These are phyloP conservation scores for Aricia agestis DNA, from an alignment of 1,140 invertebrate species.

Conservation along the genomic window DNA sequence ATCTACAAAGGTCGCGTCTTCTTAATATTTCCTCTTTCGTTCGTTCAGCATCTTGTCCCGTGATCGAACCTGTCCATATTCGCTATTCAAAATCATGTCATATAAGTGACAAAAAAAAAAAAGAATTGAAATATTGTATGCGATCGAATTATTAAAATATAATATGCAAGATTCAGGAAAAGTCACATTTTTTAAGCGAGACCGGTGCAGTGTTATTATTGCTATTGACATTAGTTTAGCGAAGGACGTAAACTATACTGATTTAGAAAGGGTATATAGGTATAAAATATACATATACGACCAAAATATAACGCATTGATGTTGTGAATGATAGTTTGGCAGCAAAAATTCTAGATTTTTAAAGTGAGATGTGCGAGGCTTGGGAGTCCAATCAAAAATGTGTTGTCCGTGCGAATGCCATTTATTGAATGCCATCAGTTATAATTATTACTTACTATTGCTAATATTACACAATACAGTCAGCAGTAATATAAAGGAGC, in stretches of 20 bases:
- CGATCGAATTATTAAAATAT: background rate
- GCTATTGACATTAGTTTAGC: background rate
- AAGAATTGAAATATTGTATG: background rate
- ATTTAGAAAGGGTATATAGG: too few relatives aligned
- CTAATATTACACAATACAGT: too few relatives aligned
- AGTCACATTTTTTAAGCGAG: background rate
- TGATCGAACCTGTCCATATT: slow-evolving; percentile 3
- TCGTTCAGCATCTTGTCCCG: slow-evolving; percentile 2
- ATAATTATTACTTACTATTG: too few relatives aligned
- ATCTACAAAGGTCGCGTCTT: background rate
- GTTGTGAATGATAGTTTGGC: too few relatives aligned
- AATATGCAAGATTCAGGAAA: background rate
- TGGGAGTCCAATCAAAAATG: too few relatives aligned
- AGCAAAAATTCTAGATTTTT: too few relatives aligned
- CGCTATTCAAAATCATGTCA: background rate
- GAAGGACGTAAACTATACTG: background rate
- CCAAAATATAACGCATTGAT: too few relatives aligned
- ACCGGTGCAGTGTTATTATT: background rate
- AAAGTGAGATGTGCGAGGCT: too few relatives aligned
- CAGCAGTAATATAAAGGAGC: too few relatives aligned
- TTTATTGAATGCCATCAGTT: too few relatives aligned
- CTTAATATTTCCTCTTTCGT: background rate
- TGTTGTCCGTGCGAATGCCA: too few relatives aligned
- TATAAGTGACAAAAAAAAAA: background rate
- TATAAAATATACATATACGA: too few relatives aligned